Conservation (phyloP, 64 coral and sea anemone species). For the Platygyra sinensis region DNA sequence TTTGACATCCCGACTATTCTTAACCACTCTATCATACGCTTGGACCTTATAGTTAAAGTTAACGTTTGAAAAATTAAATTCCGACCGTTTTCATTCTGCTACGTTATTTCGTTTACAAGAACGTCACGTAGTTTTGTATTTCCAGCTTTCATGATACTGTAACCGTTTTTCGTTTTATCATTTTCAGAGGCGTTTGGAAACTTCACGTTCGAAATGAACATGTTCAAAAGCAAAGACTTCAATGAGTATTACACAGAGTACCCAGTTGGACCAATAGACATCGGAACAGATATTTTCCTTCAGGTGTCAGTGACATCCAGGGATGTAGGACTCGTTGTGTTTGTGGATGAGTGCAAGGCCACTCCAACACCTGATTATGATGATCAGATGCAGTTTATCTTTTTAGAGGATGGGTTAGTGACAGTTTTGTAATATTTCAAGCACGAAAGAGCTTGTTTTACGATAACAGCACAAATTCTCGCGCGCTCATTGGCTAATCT, state of each 20-base stretch:
- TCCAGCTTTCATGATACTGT: no score
- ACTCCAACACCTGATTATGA: conserved; percentile 60
- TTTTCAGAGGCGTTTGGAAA: conserved; percentile 72
- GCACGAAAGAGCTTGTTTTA: no score
- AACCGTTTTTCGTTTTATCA: background rate
- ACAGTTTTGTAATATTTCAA: no score
- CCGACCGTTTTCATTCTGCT: no score
- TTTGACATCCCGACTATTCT: no score
- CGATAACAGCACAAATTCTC: no score
- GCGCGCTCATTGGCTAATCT: no score
- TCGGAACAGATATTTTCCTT: conserved; percentile 55
- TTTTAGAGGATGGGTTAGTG: conserved; percentile 79
- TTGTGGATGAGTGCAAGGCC: conserved; percentile 55
- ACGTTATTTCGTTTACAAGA: no score
- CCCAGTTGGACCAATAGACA: conserved; percentile 42
- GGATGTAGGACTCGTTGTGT: conserved; percentile 47
- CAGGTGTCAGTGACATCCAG: conserved; percentile 63
- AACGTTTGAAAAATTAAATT: no score
- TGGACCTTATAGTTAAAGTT: no score
- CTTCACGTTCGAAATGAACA: conserved; percentile 84
- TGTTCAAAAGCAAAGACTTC: conserved; percentile 74
- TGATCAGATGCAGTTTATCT: conserved; percentile 47
- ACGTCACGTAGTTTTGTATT: background rate
- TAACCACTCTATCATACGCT: no score
- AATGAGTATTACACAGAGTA: conserved; percentile 51